Conservation (phyloP, 2,888 invertebrate genomes). For the Acleris literana region DNA sequence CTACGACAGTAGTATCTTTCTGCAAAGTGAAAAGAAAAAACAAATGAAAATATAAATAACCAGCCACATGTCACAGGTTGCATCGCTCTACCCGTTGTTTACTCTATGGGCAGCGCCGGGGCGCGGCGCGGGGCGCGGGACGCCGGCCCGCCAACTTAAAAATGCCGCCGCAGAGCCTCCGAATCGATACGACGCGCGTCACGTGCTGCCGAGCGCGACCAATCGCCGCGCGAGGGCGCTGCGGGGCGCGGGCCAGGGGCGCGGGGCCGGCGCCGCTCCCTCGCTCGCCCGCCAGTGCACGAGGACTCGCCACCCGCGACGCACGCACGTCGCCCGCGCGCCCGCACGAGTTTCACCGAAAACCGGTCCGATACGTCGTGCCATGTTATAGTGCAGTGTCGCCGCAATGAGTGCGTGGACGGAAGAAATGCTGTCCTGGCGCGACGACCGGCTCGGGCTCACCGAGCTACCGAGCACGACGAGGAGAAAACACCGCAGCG, state of each 20-base stretch:
- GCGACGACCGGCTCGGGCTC: conserved; percentile 74
- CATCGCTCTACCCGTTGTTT: conserved; percentile 41
- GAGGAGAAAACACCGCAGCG: conserved; percentile 82
- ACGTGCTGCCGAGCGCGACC: conserved; percentile 85
- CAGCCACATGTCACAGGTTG: background rate
- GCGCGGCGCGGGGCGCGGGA: conserved; percentile 76
- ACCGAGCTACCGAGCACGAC: conserved; percentile 78
- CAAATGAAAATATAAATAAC: no score
- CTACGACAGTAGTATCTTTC: no score
- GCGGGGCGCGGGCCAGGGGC: conserved; percentile 56
- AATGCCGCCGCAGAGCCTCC: conserved; percentile 91
- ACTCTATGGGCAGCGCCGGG: conserved; percentile 61
- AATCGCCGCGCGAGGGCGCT: conserved; percentile 71
- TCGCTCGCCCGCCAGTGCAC: conserved; percentile 69
- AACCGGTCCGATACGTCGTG: conserved; percentile 75
- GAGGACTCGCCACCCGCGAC: conserved; percentile 56
- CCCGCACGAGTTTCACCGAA: conserved; percentile 65
- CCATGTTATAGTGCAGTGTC: conserved; percentile 73
- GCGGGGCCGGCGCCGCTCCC: conserved; percentile 54
- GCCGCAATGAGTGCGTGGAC: conserved; percentile 78
- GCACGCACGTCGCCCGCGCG: conserved; percentile 53
- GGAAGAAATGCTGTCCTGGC: conserved; percentile 78
- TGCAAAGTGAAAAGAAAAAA: no score
- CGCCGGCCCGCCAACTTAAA: conserved; percentile 86
- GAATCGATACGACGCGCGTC: conserved; percentile 90